These are phyloP conservation scores for Sapayoa aenigma DNA, from an alignment of 2,113 vertebrate genomes.

Conservation along the genomic window DNA sequence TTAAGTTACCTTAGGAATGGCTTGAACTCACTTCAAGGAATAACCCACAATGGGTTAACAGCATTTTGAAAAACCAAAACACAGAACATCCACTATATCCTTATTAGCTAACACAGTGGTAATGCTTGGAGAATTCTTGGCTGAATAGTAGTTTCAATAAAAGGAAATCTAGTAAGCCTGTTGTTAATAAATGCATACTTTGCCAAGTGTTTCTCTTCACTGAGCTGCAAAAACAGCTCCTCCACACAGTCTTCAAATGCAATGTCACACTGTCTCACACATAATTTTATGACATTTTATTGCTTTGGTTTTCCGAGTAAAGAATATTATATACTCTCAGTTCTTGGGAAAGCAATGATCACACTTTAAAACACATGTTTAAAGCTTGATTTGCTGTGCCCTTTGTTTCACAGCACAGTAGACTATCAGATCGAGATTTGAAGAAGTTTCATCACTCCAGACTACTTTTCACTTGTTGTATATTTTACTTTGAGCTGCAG, in stretches of 20 bases:
- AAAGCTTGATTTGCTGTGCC: background rate
- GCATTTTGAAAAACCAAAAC: background rate
- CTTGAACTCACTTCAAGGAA: background rate
- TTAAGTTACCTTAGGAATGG: background rate
- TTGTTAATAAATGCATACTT: constrained; percentile 1
- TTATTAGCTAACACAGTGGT: background rate
- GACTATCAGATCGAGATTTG: background rate
- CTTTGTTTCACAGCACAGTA: background rate
- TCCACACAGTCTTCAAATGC: background rate
- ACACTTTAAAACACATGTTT: background rate
- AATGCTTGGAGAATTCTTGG: constrained; percentile 16
- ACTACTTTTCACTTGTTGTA: constrained; percentile 3
- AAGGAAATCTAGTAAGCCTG: constrained; percentile 20
- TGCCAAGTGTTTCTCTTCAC: background rate
- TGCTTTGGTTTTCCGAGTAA: background rate
- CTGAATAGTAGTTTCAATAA: background rate
- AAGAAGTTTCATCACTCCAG: background rate
- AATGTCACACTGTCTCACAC: background rate
- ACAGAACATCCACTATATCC: background rate
- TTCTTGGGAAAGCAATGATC: background rate
- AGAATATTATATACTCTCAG: background rate
- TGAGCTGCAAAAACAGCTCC: background rate
- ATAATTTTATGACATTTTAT: background rate
- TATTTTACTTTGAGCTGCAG: background rate
- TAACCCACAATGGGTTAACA: constrained; percentile 6